These are phyloP conservation scores for Cyprinodon tularosa DNA, from an alignment of 2,113 vertebrate genomes.

Conservation along the genomic window DNA sequence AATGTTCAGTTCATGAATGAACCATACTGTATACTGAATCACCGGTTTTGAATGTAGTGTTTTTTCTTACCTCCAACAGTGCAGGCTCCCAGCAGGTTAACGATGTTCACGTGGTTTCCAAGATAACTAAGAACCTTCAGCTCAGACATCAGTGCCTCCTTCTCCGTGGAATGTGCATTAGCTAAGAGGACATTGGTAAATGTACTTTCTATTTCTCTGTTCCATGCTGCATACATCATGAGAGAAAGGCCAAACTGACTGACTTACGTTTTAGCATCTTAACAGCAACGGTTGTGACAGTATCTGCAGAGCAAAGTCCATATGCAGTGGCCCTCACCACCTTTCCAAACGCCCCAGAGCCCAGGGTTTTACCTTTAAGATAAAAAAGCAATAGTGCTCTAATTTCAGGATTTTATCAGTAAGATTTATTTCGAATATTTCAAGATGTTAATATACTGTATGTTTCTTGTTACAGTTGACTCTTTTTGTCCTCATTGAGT, in stretches of 20 bases:
- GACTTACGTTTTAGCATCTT: constrained; percentile 98
- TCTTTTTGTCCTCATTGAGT: background rate
- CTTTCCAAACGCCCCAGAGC: constrained; percentile 96
- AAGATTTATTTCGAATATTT: background rate
- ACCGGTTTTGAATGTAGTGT: no score
- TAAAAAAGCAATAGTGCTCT: background rate
- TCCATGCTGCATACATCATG: background rate
- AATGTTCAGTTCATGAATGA: background rate
- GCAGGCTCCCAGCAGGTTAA: constrained; percentile 94
- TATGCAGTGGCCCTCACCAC: constrained; percentile 95
- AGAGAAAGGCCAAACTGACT: constrained; percentile 6
- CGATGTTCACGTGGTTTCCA: constrained; percentile 94
- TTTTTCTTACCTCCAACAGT: constrained; percentile 87
- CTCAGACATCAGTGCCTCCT: constrained; percentile 96
- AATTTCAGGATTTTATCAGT: background rate
- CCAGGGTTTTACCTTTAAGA: constrained; percentile 89
- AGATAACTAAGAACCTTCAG: constrained; percentile 96
- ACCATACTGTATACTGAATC: no score
- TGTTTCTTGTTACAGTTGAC: background rate
- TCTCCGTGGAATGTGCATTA: constrained; percentile 92
- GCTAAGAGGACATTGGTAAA: constrained; percentile 75
- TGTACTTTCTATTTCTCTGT: background rate
- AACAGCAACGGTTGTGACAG: constrained; percentile 91
- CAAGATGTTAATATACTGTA: background rate
- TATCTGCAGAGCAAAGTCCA: constrained; percentile 89